A percentile compares a stretch with the other conserved stretches of the same genome.
phyloP scores from a whole-genome alignment of 1,140 invertebrate species.

The Drosophila nigrodunni region DNA sequence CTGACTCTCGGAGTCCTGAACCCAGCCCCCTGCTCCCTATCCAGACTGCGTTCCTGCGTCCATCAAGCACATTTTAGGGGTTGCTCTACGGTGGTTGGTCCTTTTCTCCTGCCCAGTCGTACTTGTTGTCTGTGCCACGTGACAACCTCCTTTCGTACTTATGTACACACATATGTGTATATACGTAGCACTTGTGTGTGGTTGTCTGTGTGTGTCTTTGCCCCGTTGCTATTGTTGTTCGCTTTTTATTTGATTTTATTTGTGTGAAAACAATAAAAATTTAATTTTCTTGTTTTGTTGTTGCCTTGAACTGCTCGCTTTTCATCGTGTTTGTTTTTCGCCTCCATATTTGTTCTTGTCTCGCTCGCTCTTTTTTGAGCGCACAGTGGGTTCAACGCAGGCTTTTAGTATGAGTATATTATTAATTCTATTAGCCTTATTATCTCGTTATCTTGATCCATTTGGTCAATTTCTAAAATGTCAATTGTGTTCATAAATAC shows the following conservation, averaged over 20 bases:
- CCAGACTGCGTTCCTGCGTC: not conserved
- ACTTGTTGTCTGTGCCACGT: constrained; percentile 65
- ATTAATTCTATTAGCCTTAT: not conserved
- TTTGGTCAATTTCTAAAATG: too few species aligned
- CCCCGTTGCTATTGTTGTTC: constrained; percentile 71
- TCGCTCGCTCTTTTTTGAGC: not conserved
- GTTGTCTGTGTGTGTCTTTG: constrained; percentile 10
- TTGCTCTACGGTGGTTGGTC: constrained; percentile 84
- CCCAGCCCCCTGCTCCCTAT: constrained; percentile 33
- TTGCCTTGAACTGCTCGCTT: constrained; percentile 63
- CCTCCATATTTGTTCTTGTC: constrained; percentile 31
- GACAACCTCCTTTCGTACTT: constrained; percentile 55
- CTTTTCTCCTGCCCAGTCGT: constrained; percentile 78
- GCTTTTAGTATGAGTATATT: not conserved
- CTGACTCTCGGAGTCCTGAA: constrained; percentile 2
- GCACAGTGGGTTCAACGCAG: too few species aligned
- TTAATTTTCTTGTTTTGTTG: constrained; percentile 84
- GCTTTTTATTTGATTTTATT: constrained; percentile 84
- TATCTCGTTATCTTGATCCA: not conserved
- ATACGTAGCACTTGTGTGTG: constrained; percentile 47
- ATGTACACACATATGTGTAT: constrained; percentile 10
- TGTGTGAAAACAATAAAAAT: constrained; percentile 84
- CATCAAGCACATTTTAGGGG: constrained; percentile 61
- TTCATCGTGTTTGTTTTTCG: constrained; percentile 34
- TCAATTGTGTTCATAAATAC: too few species aligned